Evolutionary conservation across 2,113 vertebrate genomes (phyloP), one percentile per base, ranked within the genome.

Genomic region (Chiloscyllium plagiosum): DNA sequence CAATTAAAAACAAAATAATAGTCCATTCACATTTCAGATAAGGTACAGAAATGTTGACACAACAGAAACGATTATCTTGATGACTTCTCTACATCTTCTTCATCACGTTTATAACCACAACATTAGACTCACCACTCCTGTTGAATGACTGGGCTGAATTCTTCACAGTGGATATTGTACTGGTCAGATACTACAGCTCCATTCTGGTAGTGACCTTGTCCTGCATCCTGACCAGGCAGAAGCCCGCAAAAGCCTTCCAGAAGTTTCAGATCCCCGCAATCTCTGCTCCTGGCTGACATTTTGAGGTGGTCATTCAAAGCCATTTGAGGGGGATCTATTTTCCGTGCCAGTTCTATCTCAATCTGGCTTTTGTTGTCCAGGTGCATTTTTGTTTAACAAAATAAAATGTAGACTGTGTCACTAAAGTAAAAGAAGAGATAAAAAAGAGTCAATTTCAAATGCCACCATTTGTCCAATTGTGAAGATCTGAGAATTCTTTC

Each of bases 351-450:
- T 96, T 99, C 98, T 96, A 98, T 97, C 90, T 98, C 98, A 96
- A 98, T 92, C 80, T 97, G 98, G 97, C 96, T 97, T 96, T 98
- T 98, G 97, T 98, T 98, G 96, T 98, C 98, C 97, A 98, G 97
- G 96, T 98, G 98, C 98, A 99, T 99, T 47, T 52, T 50, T 24
- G 2, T 72, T 10, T 61, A 61, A 61, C 56, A 61, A 61, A 61
- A 61, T 61, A 61, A 61, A 61, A 61, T 61, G 56, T 61, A 61
- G 56, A 61, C 10, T 61, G 56, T 61, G 56, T 61, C 56, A 61
- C 10, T 10, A 61, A 61, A 61, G 56, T 10, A 61, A 61, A 61
- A 4, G 24, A 69, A 52, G 3, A 95, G 17, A 47, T 1, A 65
- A 68, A 68, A 66, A 13, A 4, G 12, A 20, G 4, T 92, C 89